phyloP scores from a whole-genome alignment of 2,797 vertebrate genomes.

The Hippopotamyrus pictus region DNA sequence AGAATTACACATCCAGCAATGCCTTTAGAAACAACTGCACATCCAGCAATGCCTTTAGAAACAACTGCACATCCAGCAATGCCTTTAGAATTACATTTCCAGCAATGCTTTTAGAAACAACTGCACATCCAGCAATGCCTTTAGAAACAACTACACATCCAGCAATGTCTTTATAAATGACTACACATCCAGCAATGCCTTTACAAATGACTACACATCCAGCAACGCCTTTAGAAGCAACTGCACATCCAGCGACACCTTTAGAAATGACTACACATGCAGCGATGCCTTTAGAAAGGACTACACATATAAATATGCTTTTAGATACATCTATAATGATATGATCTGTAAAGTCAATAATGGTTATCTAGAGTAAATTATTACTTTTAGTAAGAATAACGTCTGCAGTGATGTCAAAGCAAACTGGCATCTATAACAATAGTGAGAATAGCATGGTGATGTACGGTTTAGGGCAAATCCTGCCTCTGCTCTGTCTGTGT shows the following conservation, averaged over 20 bases:
- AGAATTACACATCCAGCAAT: not conserved
- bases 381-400: not conserved
- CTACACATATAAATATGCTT: not conserved
- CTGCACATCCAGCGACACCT: too few species aligned
- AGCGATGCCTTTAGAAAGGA: too few species aligned
- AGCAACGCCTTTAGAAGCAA: too few species aligned
- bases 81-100: too few species aligned
- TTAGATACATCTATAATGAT: not conserved
- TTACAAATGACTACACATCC: too few species aligned
- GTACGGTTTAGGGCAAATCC: not conserved
- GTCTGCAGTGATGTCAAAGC: not conserved
- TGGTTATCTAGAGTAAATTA: not conserved
- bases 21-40: not conserved
- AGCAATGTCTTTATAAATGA: too few species aligned
- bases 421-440: not conserved
- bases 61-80: not conserved
- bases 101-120: too few species aligned
- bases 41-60: not conserved
- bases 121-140: too few species aligned
- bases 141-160: too few species aligned
- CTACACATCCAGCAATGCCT: too few species aligned
- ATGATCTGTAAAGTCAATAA: not conserved
- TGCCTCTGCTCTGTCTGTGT: not conserved
- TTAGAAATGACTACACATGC: too few species aligned
- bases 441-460: not conserved